Evolutionary conservation across 2,797 vertebrate species (phyloP).

Genomic region (Catamblyrhynchus diadema): DNA sequence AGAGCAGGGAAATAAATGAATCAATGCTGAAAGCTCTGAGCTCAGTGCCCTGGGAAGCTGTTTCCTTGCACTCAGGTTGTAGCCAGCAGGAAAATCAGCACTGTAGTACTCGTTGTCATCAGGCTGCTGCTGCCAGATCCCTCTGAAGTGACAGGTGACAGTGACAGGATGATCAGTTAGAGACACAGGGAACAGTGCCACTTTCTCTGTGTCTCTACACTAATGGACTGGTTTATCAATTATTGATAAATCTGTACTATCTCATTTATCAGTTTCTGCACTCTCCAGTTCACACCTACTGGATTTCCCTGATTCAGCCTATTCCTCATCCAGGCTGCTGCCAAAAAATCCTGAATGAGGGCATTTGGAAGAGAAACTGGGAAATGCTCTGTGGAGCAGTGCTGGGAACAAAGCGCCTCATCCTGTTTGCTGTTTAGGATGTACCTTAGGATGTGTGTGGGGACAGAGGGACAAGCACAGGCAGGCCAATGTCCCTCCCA

Average conservation of each 20-base stretch:
- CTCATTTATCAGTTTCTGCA: background rate
- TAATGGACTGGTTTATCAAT: background rate
- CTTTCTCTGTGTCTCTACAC: background rate
- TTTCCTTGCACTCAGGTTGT: background rate
- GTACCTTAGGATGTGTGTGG: background rate
- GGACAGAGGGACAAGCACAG: background rate
- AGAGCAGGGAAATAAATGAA: background rate
- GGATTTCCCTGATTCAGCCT: background rate
- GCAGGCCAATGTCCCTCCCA: background rate
- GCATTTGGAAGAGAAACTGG: background rate
- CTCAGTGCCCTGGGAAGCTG: background rate
- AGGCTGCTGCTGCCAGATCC: background rate
- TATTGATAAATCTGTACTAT: background rate
- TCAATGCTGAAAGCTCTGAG: background rate
- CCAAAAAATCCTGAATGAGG: background rate
- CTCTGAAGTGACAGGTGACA: background rate
- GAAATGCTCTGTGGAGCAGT: background rate
- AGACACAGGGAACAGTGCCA: background rate
- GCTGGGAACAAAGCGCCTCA: background rate
- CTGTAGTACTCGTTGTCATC: background rate
- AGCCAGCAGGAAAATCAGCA: background rate
- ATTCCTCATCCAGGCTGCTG: background rate
- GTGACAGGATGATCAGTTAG: background rate
- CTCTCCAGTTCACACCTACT: background rate
- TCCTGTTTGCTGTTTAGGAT: background rate